Percentiles rank a stretch among this genome's conserved stretches.
Evolutionary conservation across 2,888 invertebrate genomes (phyloP).

Genomic region (Drosophila prostipennis): DNA sequence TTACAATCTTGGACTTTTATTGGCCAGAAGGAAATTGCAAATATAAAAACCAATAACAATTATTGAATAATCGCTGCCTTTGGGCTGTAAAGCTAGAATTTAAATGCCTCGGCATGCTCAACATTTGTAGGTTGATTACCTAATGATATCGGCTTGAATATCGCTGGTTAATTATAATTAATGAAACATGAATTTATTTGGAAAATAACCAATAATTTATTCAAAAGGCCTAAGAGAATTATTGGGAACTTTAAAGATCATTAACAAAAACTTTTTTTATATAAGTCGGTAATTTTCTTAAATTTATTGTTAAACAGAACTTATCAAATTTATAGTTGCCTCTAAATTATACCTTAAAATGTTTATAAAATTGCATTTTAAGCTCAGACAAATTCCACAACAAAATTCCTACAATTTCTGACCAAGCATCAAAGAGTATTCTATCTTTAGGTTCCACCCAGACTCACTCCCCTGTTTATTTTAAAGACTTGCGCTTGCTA

Average conservation of each 20-base stretch:
- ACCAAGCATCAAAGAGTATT: constrained; percentile 3
- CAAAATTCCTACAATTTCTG: not conserved
- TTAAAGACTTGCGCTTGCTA: constrained; percentile 28
- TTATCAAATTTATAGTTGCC: too few relatives aligned
- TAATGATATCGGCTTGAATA: not conserved
- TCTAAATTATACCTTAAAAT: not conserved
- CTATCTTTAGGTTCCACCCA: not conserved
- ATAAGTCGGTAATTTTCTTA: too few relatives aligned
- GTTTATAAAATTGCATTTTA: too few relatives aligned
- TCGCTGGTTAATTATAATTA: constrained; percentile 15
- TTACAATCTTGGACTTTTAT: constrained; percentile 13
- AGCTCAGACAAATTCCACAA: not conserved
- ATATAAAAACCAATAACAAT: constrained; percentile 17
- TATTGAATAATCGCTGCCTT: constrained; percentile 14
- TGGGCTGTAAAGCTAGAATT: not conserved
- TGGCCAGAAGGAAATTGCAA: constrained; percentile 3
- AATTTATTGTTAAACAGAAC: too few relatives aligned
- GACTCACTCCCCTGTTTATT: not conserved
- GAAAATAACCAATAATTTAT: constrained; percentile 4
- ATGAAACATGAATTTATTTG: constrained; percentile 5
- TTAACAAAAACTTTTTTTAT: not conserved
- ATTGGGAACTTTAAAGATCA: not conserved
- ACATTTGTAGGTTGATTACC: not conserved
- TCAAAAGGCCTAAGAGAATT: not conserved
- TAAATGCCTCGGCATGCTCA: not conserved